Evolutionary conservation across 2,888 invertebrate species (phyloP), one percentile per base, ranked within the genome.

Genomic region (Meiosimyza platycephala): DNA sequence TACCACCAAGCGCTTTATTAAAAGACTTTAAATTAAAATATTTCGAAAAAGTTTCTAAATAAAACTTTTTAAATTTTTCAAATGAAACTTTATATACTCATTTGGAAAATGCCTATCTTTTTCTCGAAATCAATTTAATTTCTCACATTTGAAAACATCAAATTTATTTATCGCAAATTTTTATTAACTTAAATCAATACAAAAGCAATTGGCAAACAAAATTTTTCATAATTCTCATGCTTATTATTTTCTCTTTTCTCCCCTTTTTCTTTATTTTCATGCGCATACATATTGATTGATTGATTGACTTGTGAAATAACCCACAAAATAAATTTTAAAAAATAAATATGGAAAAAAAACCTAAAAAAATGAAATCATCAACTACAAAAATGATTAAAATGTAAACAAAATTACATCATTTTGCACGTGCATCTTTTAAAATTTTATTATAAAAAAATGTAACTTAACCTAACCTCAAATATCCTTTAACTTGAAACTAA

Each of bases 181-280:
- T 40, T 40, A 40, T 40, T 40, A 40, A 40, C 40, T 9, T 40
- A 40, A 40, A 40, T 40, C 50, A 18, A 33, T 15, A 65, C 50
- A 51, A 65, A 65, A 65, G 52, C 28, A 71, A 72, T 64, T 73
- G 65, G 69, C 72, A 51, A 40, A 67, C 33, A 74, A 77, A 73
- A 74, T 72, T 72, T 40, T 68, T 75, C 75, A 76, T 76, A 76
- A 76, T 79, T 78, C 78, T 83, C 81, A 83, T 82, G 80, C 80
- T 80, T 84, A 63, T 84, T 83, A 79, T 83, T 83, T 80, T 83
- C 79, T 80, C 78, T 82, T 84, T 82, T 82, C 82, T 80, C 78
- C 80, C 82, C 40, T 40, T 82, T 84, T 82, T 85, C 80, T 84
- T 83, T 83, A 81, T 81, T 82, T 84, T 80, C 81, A 84, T 85